Evolutionary conservation across 2,797 vertebrate genomes (phyloP), one percentile per base, ranked within the genome.

Genomic region (Channa striata): DNA sequence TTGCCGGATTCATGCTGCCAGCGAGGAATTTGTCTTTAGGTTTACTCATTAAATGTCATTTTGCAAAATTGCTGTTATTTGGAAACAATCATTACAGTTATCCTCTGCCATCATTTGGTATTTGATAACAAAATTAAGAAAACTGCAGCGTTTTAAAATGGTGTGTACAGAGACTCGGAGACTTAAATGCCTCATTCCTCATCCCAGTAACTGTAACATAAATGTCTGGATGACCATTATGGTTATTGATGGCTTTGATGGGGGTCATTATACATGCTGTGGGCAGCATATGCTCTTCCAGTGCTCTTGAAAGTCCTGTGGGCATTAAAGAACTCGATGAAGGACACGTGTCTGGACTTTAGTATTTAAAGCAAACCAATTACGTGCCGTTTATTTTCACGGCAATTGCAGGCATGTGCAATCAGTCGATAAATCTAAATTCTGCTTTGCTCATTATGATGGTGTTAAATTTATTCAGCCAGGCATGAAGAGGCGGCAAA

Each of bases 241-340:
- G 76, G 90, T 94, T 94, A 94, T 93, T 93, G 92, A 94, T 94
- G 90, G 85, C 77, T 81, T 80, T 87, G 90, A 89, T 81, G 84
- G 88, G 80, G 80, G 83, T 89, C 92, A 89, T 93, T 93, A 91
- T 90, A 89, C 90, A 91, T 84, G 92, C 92, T 93, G 92, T 85
- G 91, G 78, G 83, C 80, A 85, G 84, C 91, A 89, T 88, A 88
- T 90, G 91, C 79, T 92, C 89, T 87, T 89, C 72, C 77, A 33
- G 6, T 77, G 86, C 86, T 88, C 88, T 84, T 84, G 77, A 89
- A 74, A 85, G 76, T 90, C 82, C 71, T 74, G 59, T 42, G 20
- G 56, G 85, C 62, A 72, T 76, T 80, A 70, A 81, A 91, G 66
- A 87, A 88, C 81, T 86, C 69, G 53, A 50, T 16, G 66, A 89